Conservation (phyloP, 2,113 vertebrate species). For the mouse (Mus musculus) region GRCm39 chr2:128835501-128836000, state of each 20-base stretch:
- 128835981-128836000: neutral
- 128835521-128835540: neutral
- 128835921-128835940: neutral
- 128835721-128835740: constrained; percentile 17
- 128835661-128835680: neutral
- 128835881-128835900: neutral
- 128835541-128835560: neutral
- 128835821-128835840: neutral
- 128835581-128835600: neutral
- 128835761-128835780: neutral
- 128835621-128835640: neutral
- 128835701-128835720: constrained; percentile 29
- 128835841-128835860: neutral
- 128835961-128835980: neutral
- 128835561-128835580: neutral
- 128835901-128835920: constrained; percentile 74
- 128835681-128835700: neutral
- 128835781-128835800: neutral
- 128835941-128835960: constrained; percentile 52
- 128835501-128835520: constrained; percentile 7
- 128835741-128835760: neutral
- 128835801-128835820: constrained; percentile 1
- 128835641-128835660: neutral
- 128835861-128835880: neutral
- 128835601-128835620: neutral